A percentile compares a stretch with the other conserved stretches of the same genome.
These are phyloP conservation scores for Nephrotoma appendiculata DNA, from an alignment of 2,888 invertebrate genomes.

Conservation along the genomic window DNA sequence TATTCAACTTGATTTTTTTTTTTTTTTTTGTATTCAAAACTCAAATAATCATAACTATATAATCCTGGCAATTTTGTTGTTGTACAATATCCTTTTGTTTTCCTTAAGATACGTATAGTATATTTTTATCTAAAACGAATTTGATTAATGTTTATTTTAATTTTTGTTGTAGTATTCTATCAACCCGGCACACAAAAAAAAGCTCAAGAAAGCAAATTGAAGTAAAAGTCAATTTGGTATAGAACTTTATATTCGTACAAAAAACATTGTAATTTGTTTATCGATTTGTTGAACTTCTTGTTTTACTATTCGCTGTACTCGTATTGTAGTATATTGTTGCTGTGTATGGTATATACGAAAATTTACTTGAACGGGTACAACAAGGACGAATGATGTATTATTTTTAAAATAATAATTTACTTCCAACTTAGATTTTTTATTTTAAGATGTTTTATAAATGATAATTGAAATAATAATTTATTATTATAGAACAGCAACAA, in stretches of 20 bases:
- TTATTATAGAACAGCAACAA: background rate
- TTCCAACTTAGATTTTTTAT: background rate
- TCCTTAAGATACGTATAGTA: background rate
- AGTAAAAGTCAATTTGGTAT: background rate
- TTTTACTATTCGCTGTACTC: background rate
- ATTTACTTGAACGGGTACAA: background rate
- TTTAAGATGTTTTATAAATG: background rate
- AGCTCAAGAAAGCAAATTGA: background rate
- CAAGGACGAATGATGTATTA: background rate
- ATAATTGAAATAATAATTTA: background rate
- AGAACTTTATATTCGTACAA: background rate
- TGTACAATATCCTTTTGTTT: background rate
- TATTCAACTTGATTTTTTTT: background rate
- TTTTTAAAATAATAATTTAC: background rate
- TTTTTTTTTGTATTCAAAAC: background rate
- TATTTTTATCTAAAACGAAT: background rate
- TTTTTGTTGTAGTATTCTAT: background rate
- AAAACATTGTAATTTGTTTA: background rate
- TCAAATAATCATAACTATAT: background rate
- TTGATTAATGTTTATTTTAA: background rate
- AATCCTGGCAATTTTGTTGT: background rate
- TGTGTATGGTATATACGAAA: background rate
- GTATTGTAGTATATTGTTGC: background rate
- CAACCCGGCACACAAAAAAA: background rate
- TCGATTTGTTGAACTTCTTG: background rate